Conservation (phyloP, 2,888 invertebrate genomes). For the Mechanitis messenoides region DNA sequence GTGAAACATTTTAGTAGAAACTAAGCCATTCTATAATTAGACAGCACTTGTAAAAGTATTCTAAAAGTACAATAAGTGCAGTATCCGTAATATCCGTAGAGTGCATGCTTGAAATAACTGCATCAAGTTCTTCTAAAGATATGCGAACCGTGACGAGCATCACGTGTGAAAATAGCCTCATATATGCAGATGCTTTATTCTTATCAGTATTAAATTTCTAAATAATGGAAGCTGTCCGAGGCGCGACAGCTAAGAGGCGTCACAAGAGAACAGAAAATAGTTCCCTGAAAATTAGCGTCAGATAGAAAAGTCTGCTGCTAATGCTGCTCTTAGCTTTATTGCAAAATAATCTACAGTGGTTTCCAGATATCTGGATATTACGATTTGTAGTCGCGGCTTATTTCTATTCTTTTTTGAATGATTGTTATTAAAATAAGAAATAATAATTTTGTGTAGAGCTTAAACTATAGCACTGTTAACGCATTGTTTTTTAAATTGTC, state of each 20-base stretch:
- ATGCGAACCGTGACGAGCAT: conserved; percentile 21
- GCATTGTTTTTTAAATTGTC: neutral
- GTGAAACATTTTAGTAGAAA: too few relatives aligned
- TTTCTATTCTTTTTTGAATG: too few relatives aligned
- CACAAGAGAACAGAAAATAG: conserved; percentile 40
- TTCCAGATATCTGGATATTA: neutral
- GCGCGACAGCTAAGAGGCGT: conserved; percentile 57
- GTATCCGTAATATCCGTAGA: conserved; percentile 10
- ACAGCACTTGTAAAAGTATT: neutral
- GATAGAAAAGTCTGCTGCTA: conserved; percentile 47
- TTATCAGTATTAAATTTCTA: conserved; percentile 52
- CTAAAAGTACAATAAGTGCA: conserved; percentile 1
- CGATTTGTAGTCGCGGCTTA: too few relatives aligned
- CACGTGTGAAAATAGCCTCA: conserved; percentile 28
- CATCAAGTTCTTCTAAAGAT: conserved; percentile 18
- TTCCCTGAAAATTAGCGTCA: conserved; percentile 53
- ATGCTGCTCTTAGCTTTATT: conserved; percentile 53
- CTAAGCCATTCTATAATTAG: neutral
- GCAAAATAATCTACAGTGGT: conserved; percentile 29
- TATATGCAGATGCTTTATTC: conserved; percentile 39
- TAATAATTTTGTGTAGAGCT: too few relatives aligned
- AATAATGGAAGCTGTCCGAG: conserved; percentile 60
- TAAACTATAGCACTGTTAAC: neutral
- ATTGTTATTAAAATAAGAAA: too few relatives aligned
- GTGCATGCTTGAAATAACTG: conserved; percentile 8